Evolutionary conservation across 2,797 vertebrate species (phyloP).

Genomic region (Crenichthys baileyi): DNA sequence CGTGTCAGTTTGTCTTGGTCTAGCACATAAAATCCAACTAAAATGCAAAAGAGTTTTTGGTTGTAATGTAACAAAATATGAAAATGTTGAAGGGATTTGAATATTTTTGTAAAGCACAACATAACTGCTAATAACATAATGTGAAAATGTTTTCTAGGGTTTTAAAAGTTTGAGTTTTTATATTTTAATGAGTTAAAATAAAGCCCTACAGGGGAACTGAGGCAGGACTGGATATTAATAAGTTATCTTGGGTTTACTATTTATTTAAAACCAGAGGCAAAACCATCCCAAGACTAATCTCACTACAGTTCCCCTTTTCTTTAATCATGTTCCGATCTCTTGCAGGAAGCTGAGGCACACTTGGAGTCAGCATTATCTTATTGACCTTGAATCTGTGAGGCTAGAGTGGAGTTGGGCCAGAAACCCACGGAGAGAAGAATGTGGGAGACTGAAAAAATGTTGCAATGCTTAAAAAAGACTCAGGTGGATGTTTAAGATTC

Average conservation of each 20-base stretch:
- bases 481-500: constrained; percentile 35
- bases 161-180: constrained; percentile 22
- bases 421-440: constrained; percentile 56
- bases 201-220: constrained; percentile 1
- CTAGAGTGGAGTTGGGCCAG: constrained; percentile 48
- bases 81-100: background rate
- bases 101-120: constrained; percentile 27
- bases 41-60: background rate
- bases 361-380: constrained; percentile 51
- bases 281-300: constrained; percentile 20
- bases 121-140: constrained; percentile 33
- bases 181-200: constrained; percentile 9
- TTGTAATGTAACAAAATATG: background rate
- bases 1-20: too few species aligned
- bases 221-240: constrained; percentile 19
- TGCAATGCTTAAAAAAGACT: constrained; percentile 38
- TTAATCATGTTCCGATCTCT: constrained; percentile 45
- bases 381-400: constrained; percentile 61
- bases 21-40: too few species aligned
- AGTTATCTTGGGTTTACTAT: constrained; percentile 28
- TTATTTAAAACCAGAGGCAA: constrained; percentile 35
- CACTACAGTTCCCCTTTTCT: constrained; percentile 26
- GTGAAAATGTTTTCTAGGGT: constrained; percentile 11
- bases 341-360: constrained; percentile 43
- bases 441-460: constrained; percentile 44